phyloP scores from a whole-genome alignment of 2,113 vertebrate species.

The Chlamydotis undulata region DNA sequence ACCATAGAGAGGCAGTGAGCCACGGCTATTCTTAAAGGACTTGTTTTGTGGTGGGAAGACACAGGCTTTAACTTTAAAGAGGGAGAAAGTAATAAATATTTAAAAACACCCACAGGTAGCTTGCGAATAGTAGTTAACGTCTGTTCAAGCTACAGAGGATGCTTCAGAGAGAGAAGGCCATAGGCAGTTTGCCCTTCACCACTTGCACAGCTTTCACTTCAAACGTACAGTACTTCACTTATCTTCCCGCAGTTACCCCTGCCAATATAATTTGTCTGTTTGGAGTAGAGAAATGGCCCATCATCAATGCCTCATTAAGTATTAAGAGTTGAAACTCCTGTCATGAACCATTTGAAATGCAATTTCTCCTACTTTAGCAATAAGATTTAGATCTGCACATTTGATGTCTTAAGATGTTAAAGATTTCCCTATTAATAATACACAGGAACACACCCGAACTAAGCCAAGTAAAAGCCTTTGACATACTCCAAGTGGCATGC shows the following conservation, averaged over 20 bases:
- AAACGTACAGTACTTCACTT: neutral
- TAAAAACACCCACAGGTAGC: slow-evolving; percentile 20
- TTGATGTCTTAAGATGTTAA: neutral
- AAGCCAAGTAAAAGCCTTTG: neutral
- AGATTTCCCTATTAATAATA: neutral
- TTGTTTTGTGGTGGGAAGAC: slow-evolving; percentile 28
- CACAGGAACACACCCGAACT: neutral
- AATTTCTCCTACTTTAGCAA: neutral
- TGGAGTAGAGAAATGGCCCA: neutral
- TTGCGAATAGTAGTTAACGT: neutral
- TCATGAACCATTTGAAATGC: neutral
- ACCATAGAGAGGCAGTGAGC: neutral
- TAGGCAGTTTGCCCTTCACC: neutral
- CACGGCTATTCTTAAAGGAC: slow-evolving; percentile 25
- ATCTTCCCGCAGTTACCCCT: neutral
- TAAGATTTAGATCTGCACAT: neutral
- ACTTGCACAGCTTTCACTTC: slow-evolving; percentile 1
- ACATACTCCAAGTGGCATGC: neutral
- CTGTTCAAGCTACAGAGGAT: slow-evolving; percentile 20
- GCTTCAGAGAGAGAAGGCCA: neutral
- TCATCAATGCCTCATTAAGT: neutral
- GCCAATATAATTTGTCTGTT: neutral
- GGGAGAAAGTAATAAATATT: slow-evolving; percentile 49
- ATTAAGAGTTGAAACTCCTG: neutral
- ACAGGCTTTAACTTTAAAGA: neutral